Percentiles rank a stretch among this genome's conserved stretches.
Evolutionary conservation across 2,888 invertebrate genomes (phyloP).

Genomic region (Thyatira batis): DNA sequence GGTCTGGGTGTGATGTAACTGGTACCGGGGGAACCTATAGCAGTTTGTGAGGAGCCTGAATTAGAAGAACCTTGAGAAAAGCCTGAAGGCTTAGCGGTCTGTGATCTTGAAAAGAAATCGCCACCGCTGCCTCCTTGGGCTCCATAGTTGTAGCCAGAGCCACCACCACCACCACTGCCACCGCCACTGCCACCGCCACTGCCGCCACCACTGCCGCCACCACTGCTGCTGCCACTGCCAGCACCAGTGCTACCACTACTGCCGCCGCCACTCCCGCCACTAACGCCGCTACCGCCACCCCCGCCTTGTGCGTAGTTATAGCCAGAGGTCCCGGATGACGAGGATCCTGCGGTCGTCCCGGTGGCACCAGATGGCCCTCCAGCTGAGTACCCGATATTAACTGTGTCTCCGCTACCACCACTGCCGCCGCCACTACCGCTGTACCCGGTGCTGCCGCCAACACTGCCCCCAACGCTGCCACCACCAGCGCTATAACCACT

Average conservation of each 20-base stretch:
- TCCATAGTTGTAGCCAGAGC: conserved; percentile 31
- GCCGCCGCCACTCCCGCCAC: neutral
- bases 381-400: conserved; percentile 47
- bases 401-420: conserved; percentile 32
- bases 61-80: conserved; percentile 15
- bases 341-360: conserved; percentile 22
- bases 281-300: neutral
- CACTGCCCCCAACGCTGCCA: no score
- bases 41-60: conserved; percentile 7
- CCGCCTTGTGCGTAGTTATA: conserved; percentile 29
- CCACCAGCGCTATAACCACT: no score
- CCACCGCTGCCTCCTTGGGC: conserved; percentile 10
- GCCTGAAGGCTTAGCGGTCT: conserved; percentile 11
- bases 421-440: no score
- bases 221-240: no score
- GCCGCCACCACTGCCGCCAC: neutral
- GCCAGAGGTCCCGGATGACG: conserved; percentile 14
- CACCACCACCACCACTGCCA: neutral
- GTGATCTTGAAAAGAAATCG: neutral
- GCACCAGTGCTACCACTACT: no score
- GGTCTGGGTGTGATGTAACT: conserved; percentile 8
- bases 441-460: no score
- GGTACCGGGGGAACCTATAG: conserved; percentile 32
- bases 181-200: neutral
- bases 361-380: neutral